Evolutionary conservation across 2,113 vertebrate genomes (phyloP).

Genomic region (Hemiscyllium ocellatum): DNA sequence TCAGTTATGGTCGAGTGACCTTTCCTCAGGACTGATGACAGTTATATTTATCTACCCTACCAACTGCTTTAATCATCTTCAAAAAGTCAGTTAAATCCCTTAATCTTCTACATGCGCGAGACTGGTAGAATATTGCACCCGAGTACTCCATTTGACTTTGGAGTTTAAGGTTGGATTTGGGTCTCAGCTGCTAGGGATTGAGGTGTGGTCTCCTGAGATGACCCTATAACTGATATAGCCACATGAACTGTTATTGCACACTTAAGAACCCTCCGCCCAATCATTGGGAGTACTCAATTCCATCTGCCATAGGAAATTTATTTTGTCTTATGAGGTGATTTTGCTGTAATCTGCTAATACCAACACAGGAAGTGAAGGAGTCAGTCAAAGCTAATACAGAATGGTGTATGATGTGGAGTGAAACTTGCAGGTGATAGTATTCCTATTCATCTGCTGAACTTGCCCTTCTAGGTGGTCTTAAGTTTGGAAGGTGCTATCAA

Average conservation of each 20-base stretch:
- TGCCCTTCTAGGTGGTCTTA: no score
- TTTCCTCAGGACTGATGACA: neutral
- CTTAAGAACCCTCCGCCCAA: neutral
- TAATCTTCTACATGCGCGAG: neutral
- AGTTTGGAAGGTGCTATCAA: no score
- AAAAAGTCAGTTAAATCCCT: neutral
- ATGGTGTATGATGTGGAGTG: no score
- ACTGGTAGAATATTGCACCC: neutral
- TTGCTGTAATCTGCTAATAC: no score
- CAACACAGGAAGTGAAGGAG: no score
- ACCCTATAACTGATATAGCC: neutral
- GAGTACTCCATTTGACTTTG: neutral
- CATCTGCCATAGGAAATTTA: neutral
- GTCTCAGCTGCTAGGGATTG: neutral
- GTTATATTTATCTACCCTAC: neutral
- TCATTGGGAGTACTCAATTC: neutral
- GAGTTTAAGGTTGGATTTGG: neutral
- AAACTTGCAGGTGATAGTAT: no score
- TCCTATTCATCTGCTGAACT: no score
- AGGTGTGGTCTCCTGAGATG: neutral
- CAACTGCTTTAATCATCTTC: neutral
- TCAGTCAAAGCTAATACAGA: no score
- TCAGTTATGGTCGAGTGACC: no score
- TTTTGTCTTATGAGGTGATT: no score
- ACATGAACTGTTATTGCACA: neutral